Evolutionary conservation across 2,113 vertebrate genomes (phyloP), one percentile per base, ranked within the genome.

Genomic region (Stercorarius parasiticus): DNA sequence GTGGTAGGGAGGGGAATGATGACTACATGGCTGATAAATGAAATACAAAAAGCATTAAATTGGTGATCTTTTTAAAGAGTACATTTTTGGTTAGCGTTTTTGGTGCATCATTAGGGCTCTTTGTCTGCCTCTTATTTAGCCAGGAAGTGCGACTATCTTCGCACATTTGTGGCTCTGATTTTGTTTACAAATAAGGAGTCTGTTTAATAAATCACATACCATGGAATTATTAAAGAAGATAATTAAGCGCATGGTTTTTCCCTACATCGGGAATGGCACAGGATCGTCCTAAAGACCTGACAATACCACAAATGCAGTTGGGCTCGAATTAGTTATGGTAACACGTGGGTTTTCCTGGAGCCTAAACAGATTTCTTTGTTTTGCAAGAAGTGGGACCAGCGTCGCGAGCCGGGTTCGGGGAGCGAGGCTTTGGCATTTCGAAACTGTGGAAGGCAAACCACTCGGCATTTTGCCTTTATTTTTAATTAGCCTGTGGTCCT

Each of bases 1-100:
- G 98, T 97, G 97, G 93, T 93, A 92, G 94, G 95, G 97, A 95
- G 95, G 94, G 97, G 97, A 93, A 97, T 96, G 95, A 97, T 89
- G 90, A 69, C 94, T 96, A 91, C 96, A 94, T 96, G 96, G 93
- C 97, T 97, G 97, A 97, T 96, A 96, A 97, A 95, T 97, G 95
- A 97, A 98, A 97, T 96, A 95, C 93, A 91, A 93, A 96, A 96
- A 94, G 80, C 93, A 97, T 95, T 97, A 95, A 95, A 95, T 96
- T 95, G 90, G 91, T 96, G 94, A 92, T 93, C 95, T 95, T 97
- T 97, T 95, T 94, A 96, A 96, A 97, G 77, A 94, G 76, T 93
- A 85, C 85, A 88, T 93, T 95, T 96, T 97, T 95, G 95, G 77
- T 87, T 82, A 82, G 91, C 83, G 40, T 91, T 97, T 95, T 90